Conservation (phyloP, 2,888 invertebrate species). For the Stenotaenia linearis region DNA sequence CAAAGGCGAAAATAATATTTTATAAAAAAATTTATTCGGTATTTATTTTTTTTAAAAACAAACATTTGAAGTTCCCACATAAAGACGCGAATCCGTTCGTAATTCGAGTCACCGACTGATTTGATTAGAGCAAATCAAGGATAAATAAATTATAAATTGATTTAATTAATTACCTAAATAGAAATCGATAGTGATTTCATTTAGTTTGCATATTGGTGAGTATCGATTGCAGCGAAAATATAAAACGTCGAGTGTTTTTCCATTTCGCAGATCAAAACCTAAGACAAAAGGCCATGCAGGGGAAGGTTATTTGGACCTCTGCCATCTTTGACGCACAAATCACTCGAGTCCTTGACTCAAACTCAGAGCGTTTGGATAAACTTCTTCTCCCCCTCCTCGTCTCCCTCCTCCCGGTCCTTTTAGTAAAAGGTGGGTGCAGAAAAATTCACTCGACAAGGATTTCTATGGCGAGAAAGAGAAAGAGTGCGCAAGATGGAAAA, state of each 20-base stretch:
- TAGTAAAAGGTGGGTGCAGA: constrained; percentile 14
- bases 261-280: background rate
- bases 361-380: constrained; percentile 16
- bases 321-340: constrained; percentile 18
- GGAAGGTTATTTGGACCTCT: background rate
- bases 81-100: background rate
- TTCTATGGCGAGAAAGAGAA: background rate
- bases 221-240: background rate
- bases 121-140: background rate
- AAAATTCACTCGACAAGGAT: constrained; percentile 20
- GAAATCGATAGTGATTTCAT: background rate
- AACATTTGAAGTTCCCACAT: too few species aligned
- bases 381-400: background rate
- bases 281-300: constrained; percentile 17
- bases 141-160: background rate
- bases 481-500: background rate
- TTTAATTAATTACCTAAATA: background rate
- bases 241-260: background rate
- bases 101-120: background rate
- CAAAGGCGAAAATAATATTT: too few species aligned
- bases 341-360: constrained; percentile 24
- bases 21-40: background rate
- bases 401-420: background rate
- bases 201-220: background rate
- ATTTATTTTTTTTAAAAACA: too few species aligned